Percentiles rank a stretch among this genome's conserved stretches.
phyloP scores from a whole-genome alignment of 2,888 invertebrate genomes.

The Mythimna albipuncta region DNA sequence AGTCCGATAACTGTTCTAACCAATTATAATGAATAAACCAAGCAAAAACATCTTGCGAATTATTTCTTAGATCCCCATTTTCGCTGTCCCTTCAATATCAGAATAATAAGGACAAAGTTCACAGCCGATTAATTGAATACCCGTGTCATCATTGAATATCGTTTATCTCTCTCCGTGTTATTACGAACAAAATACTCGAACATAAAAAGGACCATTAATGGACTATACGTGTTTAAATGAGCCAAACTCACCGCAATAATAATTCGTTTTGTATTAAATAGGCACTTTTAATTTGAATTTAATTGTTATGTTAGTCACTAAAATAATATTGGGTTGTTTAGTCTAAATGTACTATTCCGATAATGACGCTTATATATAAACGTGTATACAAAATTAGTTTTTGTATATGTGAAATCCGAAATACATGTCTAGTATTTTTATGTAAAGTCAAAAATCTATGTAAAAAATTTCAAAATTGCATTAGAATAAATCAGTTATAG shows the following conservation, averaged over 20 bases:
- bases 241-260: constrained; percentile 46
- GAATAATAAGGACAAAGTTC: constrained; percentile 38
- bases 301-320: constrained; percentile 4
- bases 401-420: too few relatives aligned
- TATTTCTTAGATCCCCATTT: not conserved
- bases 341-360: constrained; percentile 10
- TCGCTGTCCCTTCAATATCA: not conserved
- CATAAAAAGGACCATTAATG: constrained; percentile 61
- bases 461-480: too few relatives aligned
- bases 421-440: too few relatives aligned
- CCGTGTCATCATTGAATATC: constrained; percentile 54
- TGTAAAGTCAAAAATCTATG: too few relatives aligned
- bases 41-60: not conserved
- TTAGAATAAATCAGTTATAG: too few relatives aligned
- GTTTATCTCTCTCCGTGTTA: constrained; percentile 54
- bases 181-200: constrained; percentile 40
- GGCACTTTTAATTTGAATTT: constrained; percentile 8
- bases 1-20: not conserved
- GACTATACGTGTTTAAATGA: constrained; percentile 58
- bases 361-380: not conserved
- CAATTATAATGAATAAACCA: not conserved
- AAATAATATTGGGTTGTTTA: not conserved
- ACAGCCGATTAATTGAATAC: constrained; percentile 59
- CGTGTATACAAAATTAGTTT: too few relatives aligned
- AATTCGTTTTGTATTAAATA: constrained; percentile 27